Conservation (phyloP, 2,888 invertebrate genomes). For the Drosophila yooni region DNA sequence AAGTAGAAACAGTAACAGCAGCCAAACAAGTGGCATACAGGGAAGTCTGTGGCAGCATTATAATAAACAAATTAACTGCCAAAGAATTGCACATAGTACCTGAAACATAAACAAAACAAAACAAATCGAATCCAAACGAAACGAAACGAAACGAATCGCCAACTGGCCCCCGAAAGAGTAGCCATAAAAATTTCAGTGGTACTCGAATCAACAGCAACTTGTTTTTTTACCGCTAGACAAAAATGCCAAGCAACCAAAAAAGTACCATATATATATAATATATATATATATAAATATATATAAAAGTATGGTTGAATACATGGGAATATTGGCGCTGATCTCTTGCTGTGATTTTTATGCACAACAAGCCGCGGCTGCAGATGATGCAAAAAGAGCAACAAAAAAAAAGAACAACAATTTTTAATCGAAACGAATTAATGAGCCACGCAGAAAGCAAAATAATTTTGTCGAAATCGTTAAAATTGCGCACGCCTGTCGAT, state of each 20-base stretch:
- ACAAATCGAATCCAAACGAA: constrained; percentile 1
- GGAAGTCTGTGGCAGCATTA: constrained; percentile 70
- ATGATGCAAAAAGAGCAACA: constrained; percentile 54
- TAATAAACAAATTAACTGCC: constrained; percentile 78
- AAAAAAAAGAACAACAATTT: constrained; percentile 56
- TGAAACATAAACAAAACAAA: constrained; percentile 72
- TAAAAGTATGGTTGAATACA: background rate
- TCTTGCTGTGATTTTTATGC: constrained; percentile 82
- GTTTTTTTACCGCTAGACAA: constrained; percentile 76
- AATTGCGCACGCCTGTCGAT: constrained; percentile 67
- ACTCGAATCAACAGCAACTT: constrained; percentile 70
- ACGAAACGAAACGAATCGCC: constrained; percentile 3
- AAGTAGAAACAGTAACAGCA: constrained; percentile 20
- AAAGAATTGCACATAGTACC: constrained; percentile 70
- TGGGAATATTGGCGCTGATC: constrained; percentile 42
- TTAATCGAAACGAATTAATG: constrained; percentile 81
- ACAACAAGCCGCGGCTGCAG: constrained; percentile 68
- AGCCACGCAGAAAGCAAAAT: constrained; percentile 70
- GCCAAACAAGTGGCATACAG: constrained; percentile 70
- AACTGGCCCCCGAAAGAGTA: constrained; percentile 9
- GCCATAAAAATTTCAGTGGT: constrained; percentile 70
- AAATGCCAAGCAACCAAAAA: constrained; percentile 46
- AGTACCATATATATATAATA: constrained; percentile 17
- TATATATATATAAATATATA: constrained; percentile 13
- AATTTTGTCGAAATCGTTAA: constrained; percentile 76